Evolutionary conservation across 2,797 vertebrate species (phyloP).

Genomic region (Sciaenops ocellatus): DNA sequence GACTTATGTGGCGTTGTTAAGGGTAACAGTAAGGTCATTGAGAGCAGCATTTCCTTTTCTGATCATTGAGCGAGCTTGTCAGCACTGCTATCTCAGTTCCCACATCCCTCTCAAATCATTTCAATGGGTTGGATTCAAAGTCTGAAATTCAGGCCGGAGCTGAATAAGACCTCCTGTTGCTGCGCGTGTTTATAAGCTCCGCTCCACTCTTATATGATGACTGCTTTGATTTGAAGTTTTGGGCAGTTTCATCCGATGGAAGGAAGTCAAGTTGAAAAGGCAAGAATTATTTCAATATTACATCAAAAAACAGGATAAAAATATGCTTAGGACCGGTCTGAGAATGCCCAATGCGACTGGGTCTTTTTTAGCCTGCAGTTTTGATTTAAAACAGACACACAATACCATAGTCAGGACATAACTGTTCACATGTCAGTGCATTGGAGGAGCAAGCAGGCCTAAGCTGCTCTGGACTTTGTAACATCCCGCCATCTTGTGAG

Average conservation of each 20-base stretch:
- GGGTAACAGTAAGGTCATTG: slow-evolving; percentile 99
- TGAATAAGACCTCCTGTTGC: slow-evolving; percentile 83
- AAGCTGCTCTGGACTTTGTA: slow-evolving; percentile 82
- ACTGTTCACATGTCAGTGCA: slow-evolving; percentile 73
- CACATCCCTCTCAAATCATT: slow-evolving; percentile 84
- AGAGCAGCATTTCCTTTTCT: slow-evolving; percentile 86
- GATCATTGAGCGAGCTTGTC: slow-evolving; percentile 78
- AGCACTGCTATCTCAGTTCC: slow-evolving; percentile 82
- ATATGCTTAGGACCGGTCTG: slow-evolving; percentile 60
- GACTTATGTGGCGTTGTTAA: slow-evolving; percentile 87
- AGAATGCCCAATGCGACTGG: slow-evolving; percentile 65
- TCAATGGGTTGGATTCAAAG: slow-evolving; percentile 85
- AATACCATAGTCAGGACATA: slow-evolving; percentile 65
- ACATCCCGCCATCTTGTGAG: slow-evolving; percentile 78
- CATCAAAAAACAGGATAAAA: slow-evolving; percentile 77
- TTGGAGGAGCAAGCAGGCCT: slow-evolving; percentile 55
- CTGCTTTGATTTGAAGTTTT: slow-evolving; percentile 79
- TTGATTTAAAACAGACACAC: slow-evolving; percentile 85
- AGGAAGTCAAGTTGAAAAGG: slow-evolving; percentile 85
- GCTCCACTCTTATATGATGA: slow-evolving; percentile 69
- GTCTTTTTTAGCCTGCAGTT: slow-evolving; percentile 64
- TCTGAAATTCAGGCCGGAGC: slow-evolving; percentile 77
- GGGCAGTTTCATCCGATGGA: slow-evolving; percentile 84
- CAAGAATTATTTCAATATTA: slow-evolving; percentile 75
- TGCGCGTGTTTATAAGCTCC: slow-evolving; percentile 75